phyloP scores from a whole-genome alignment of 2,888 invertebrate species.

The Drosophila maculinotata region DNA sequence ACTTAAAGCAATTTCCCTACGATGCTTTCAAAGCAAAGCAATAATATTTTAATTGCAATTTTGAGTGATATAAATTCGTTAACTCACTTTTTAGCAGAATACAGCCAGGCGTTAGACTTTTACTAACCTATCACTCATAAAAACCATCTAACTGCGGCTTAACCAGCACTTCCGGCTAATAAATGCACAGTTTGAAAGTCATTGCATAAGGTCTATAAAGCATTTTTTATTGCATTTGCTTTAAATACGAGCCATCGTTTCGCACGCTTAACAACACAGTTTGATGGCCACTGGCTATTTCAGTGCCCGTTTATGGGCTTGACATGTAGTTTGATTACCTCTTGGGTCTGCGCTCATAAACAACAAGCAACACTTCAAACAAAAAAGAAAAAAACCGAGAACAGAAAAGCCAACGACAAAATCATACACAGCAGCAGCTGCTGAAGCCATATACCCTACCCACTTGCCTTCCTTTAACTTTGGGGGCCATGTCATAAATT shows the following conservation, averaged over 20 bases:
- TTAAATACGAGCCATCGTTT: slow-evolving; percentile 63
- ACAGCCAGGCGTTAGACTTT: not conserved
- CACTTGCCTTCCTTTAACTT: slow-evolving; percentile 17
- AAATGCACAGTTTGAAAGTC: slow-evolving; percentile 35
- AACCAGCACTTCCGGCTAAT: slow-evolving; percentile 49
- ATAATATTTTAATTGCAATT: not conserved
- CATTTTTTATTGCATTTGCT: slow-evolving; percentile 55
- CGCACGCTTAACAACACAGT: slow-evolving; percentile 65
- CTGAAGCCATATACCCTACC: not conserved
- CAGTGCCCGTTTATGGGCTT: slow-evolving; percentile 50
- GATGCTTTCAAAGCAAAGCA: not conserved
- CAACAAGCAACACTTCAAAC: slow-evolving; percentile 74
- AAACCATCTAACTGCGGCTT: slow-evolving; percentile 39
- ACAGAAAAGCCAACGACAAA: slow-evolving; percentile 56
- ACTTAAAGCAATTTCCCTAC: too few species aligned
- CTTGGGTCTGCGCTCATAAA: slow-evolving; percentile 52
- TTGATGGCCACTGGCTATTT: slow-evolving; percentile 59
- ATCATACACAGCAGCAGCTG: slow-evolving; percentile 63
- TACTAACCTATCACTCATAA: not conserved
- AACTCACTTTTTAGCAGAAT: not conserved
- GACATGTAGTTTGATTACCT: slow-evolving; percentile 74
- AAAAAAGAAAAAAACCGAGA: not conserved
- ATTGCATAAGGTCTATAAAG: slow-evolving; percentile 43
- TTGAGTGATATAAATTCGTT: not conserved
- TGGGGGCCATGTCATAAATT: slow-evolving; percentile 68